Evolutionary conservation across 1,140 invertebrate genomes (phyloP), one percentile per base, ranked within the genome.

Genomic region (Penaeus chinensis): DNA sequence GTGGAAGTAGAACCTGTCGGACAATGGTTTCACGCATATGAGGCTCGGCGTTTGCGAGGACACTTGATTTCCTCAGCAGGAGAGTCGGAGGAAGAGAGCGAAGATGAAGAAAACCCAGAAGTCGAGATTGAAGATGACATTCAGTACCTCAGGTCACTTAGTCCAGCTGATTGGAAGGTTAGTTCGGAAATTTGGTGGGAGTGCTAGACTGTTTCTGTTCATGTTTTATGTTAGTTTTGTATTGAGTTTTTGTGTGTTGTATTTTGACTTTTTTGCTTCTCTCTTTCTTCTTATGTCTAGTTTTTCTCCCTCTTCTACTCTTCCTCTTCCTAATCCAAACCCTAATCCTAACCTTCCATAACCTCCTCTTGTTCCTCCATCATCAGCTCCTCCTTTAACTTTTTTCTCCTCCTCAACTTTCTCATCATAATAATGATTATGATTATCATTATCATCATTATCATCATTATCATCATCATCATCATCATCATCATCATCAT

Each of bases 131-230:
- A 97, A 90, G 96, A 97, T 90, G 96, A 99, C 93, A 94, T 97
- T 8, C 94, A 95, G 82, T 98, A 97, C 91, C 93, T 99, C 37
- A 94, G 96, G 89, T 96, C 96, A 61, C 93, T 99, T 82, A 97
- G 99, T 93, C 98, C 98, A n/a, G 98, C 97, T 92, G 96, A 98
- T 91, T 99, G 98, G 97, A 99, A 98, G 93, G 93, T 94, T 90
- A 83, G 82, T 80, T 78, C 54, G 84, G 61, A 27, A 47, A 61
- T 89, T 47, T 42, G 22, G 18, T 22, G 60, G 61, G 27, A 60
- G 37, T 71, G 37, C 19, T 19, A 27, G 19, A 27, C 3, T n/a
- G 0, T 60, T 32, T 82, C 62, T 22, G 7, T 20, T 47, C 69
- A 27, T 65, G 24, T 24, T 61, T 61, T 82, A 24, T 62, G 47